Evolutionary conservation across 2,113 vertebrate species (phyloP).

Genomic region (Ageneiosus marmoratus): DNA sequence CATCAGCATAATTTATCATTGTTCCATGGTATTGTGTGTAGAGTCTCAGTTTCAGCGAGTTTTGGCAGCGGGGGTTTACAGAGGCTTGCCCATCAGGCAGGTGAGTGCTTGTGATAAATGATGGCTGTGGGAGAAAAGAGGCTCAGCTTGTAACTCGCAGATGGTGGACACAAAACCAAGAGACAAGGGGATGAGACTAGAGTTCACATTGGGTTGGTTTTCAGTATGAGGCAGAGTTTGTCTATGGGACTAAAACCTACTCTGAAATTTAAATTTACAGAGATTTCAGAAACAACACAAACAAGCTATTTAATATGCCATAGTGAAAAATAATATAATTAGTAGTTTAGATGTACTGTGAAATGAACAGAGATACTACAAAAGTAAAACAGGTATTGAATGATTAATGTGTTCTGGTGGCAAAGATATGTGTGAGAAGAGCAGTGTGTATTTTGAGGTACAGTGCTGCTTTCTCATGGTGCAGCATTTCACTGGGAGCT

Average conservation of each 20-base stretch:
- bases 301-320: not conserved
- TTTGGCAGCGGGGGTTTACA: slow-evolving; percentile 35
- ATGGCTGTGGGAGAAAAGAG: slow-evolving; percentile 19
- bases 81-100: slow-evolving; percentile 39
- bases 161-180: slow-evolving; percentile 1
- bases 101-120: slow-evolving; percentile 48
- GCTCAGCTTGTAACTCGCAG: slow-evolving; percentile 12
- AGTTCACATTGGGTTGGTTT: not conserved
- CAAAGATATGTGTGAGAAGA: not conserved
- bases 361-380: not conserved
- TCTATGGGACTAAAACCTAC: not conserved
- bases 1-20: slow-evolving; percentile 50
- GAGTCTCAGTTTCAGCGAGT: slow-evolving; percentile 36
- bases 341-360: too few relatives aligned
- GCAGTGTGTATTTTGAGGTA: slow-evolving; percentile 3
- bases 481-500: slow-evolving; percentile 17
- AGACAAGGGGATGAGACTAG: not conserved
- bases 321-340: not conserved
- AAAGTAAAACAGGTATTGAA: not conserved
- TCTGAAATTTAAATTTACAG: not conserved
- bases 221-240: not conserved
- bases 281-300: not conserved
- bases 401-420: not conserved
- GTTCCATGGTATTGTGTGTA: slow-evolving; percentile 19
- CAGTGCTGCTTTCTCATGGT: slow-evolving; percentile 38